Conservation (phyloP, 1,140 invertebrate genomes). For the Scylla paramamosain region DNA sequence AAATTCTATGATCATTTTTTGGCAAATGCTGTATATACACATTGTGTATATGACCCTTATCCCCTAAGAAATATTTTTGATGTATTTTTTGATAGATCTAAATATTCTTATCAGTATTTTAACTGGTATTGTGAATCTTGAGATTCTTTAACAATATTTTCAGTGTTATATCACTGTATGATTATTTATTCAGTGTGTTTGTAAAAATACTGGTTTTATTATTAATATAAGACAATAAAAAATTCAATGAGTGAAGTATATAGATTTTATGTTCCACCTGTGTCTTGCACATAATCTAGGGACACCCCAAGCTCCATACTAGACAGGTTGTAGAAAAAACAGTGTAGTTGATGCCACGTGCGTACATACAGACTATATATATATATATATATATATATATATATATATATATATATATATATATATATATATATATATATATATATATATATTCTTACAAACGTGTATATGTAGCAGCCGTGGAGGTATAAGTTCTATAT, state of each 20-base stretch:
- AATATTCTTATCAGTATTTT: slow-evolving; percentile 6
- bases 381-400: too few relatives aligned
- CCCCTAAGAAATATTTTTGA: not conserved
- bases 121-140: not conserved
- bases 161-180: not conserved
- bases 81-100: slow-evolving; percentile 13
- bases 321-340: not conserved
- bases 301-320: too few relatives aligned
- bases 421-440: too few relatives aligned
- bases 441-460: not conserved
- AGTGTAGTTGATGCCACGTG: not conserved
- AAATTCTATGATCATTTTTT: not conserved
- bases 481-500: too few relatives aligned
- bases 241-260: not conserved
- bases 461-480: not conserved
- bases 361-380: not conserved
- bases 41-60: not conserved
- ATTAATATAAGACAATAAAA: not conserved
- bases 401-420: too few relatives aligned
- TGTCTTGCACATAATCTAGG: too few relatives aligned
- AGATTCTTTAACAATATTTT: not conserved
- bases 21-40: not conserved
- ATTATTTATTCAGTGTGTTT: slow-evolving; percentile 23
- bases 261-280: not conserved
- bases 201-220: slow-evolving; percentile 15